Evolutionary conservation across 2,797 vertebrate species (phyloP).

Genomic region (Gouania willdenowi): DNA sequence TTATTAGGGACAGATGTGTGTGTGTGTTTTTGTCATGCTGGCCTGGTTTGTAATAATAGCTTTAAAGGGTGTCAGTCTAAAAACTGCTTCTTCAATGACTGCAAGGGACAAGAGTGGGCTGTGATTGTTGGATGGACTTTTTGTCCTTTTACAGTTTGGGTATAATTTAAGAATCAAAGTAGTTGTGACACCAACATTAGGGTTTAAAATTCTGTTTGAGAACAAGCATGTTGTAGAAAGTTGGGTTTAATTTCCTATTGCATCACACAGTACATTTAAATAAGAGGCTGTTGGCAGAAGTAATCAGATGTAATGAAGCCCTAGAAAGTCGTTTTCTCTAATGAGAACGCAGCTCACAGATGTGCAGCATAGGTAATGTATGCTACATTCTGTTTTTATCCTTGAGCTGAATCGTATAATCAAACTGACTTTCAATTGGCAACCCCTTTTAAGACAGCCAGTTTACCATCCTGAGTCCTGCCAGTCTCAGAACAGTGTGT

Average conservation of each 20-base stretch:
- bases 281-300: no score
- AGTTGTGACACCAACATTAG: no score
- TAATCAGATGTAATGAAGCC: no score
- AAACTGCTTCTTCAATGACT: conserved; percentile 22
- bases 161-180: no score
- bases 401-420: not conserved
- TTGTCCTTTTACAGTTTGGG: no score
- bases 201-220: no score
- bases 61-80: conserved; percentile 33
- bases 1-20: conserved; percentile 39
- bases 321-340: not conserved
- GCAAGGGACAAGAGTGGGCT: not conserved
- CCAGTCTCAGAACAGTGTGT: conserved; percentile 8
- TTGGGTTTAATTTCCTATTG: no score
- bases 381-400: no score
- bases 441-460: conserved; percentile 4
- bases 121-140: not conserved
- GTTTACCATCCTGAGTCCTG: not conserved
- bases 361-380: no score
- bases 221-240: no score
- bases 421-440: no score
- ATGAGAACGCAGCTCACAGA: not conserved
- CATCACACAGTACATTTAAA: no score
- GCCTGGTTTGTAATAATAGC: conserved; percentile 54
- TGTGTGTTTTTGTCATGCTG: conserved; percentile 41